Conservation (phyloP, 2,888 invertebrate genomes). For the Rotaria macrura region DNA sequence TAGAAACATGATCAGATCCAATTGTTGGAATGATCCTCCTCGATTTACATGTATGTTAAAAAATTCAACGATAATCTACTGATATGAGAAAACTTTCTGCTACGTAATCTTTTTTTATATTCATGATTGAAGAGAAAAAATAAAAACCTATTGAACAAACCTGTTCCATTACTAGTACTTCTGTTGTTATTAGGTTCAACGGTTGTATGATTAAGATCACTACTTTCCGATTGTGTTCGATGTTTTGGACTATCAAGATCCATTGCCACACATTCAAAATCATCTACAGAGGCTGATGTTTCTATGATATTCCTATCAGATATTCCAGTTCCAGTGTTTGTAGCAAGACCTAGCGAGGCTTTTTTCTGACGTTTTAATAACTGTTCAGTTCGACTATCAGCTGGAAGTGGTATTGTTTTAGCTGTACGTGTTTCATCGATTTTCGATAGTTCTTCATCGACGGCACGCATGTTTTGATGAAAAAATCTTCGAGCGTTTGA, state of each 20-base stretch:
- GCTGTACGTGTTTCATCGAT: background rate
- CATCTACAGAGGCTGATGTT: background rate
- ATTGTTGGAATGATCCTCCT: no score
- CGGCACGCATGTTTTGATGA: slow-evolving; percentile 11
- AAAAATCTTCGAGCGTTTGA: background rate
- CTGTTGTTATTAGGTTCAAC: background rate
- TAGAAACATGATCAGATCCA: no score
- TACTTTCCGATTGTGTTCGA: slow-evolving; percentile 9
- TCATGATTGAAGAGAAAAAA: no score
- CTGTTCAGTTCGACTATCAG: background rate
- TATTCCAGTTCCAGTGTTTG: background rate
- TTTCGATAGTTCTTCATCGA: slow-evolving; percentile 8
- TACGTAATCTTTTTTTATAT: no score
- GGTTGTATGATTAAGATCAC: background rate
- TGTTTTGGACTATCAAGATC: slow-evolving; percentile 22
- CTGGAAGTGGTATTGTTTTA: background rate
- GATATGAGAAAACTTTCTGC: no score
- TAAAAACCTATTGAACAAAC: background rate
- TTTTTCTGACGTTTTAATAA: slow-evolving; percentile 15
- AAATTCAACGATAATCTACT: no score
- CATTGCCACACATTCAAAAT: slow-evolving; percentile 17
- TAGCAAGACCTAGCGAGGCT: background rate
- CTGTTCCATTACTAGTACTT: background rate
- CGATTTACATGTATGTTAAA: no score
- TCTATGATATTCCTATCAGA: background rate